A percentile compares a stretch with the other conserved stretches of the same genome.
Evolutionary conservation across 30 jellyfish, hydroid and myxozoan species (phyloP).

Genomic region (Nemopilema nomurai): DNA sequence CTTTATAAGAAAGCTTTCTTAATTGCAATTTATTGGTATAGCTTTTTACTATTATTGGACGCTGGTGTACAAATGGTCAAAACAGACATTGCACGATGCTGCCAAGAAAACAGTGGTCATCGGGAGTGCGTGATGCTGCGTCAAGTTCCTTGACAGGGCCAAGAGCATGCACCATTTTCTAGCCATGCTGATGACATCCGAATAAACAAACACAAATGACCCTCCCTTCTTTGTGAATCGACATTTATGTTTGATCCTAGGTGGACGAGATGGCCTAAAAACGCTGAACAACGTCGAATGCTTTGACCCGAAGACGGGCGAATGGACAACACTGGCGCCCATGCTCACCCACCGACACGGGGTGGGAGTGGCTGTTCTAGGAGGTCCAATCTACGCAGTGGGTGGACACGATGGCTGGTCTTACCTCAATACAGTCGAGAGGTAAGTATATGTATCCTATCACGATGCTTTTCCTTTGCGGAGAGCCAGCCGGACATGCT

Average conservation of each 20-base stretch:
- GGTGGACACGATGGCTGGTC: slow-evolving; percentile 99
- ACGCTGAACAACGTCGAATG: slow-evolving; percentile 89
- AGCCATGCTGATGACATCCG: too few species aligned
- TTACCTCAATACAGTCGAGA: slow-evolving; percentile 90
- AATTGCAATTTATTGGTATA: too few species aligned
- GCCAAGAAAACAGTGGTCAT: too few species aligned
- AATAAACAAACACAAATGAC: too few species aligned
- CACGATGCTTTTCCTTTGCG: not conserved
- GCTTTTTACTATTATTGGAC: too few species aligned
- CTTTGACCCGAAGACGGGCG: slow-evolving; percentile 80
- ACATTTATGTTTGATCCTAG: slow-evolving; percentile 15
- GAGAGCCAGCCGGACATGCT: not conserved
- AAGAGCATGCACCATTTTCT: too few species aligned
- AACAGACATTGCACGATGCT: too few species aligned
- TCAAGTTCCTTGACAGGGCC: too few species aligned
- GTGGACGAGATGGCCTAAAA: slow-evolving; percentile 96
- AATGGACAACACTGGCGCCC: slow-evolving; percentile 88
- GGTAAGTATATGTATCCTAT: slow-evolving; percentile 44
- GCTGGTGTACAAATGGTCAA: too few species aligned
- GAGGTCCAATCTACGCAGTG: slow-evolving; percentile 97
- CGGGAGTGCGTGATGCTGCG: too few species aligned
- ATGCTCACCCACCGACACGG: slow-evolving; percentile 98
- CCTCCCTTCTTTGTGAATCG: not conserved
- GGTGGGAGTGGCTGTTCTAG: slow-evolving; percentile 93
- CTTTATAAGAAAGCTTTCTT: too few species aligned